These are phyloP conservation scores for Ariopsis seemanni DNA, from an alignment of 2,113 vertebrate species.

Conservation along the genomic window DNA sequence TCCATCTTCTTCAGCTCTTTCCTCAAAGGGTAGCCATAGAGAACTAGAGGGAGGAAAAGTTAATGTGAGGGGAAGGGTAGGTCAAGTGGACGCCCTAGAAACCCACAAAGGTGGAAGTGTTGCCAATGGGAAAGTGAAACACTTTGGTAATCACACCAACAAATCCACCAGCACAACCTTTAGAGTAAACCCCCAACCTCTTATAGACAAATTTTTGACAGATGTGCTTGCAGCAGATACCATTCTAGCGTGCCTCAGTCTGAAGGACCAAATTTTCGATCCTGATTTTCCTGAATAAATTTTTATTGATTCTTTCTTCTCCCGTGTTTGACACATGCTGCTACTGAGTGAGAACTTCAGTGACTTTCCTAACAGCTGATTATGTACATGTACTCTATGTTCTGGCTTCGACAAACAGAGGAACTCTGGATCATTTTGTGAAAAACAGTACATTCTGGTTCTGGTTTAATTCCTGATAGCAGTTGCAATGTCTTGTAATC, in stretches of 20 bases:
- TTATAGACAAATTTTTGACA: background rate
- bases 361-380: conserved; percentile 31
- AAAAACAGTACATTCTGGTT: background rate
- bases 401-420: conserved; percentile 7
- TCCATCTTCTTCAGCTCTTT: conserved; percentile 42
- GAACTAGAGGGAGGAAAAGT: conserved; percentile 18
- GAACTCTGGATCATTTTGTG: background rate
- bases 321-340: conserved; percentile 15
- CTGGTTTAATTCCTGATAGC: conserved; percentile 1
- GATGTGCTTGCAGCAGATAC: background rate
- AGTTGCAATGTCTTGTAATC: background rate
- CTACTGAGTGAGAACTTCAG: conserved; percentile 17
- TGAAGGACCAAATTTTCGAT: conserved; percentile 23
- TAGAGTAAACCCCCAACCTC: background rate
- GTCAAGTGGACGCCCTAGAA: conserved; percentile 25
- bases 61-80: conserved; percentile 44
- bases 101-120: conserved; percentile 34
- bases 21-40: conserved; percentile 23
- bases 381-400: background rate
- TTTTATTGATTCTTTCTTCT: conserved; percentile 23
- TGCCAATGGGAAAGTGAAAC: background rate
- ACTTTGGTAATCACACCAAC: background rate
- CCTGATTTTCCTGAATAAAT: conserved; percentile 22
- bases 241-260: background rate
- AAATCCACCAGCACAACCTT: background rate